These are phyloP conservation scores for Rhinella marina DNA, from an alignment of 2,797 vertebrate species.

Conservation along the genomic window DNA sequence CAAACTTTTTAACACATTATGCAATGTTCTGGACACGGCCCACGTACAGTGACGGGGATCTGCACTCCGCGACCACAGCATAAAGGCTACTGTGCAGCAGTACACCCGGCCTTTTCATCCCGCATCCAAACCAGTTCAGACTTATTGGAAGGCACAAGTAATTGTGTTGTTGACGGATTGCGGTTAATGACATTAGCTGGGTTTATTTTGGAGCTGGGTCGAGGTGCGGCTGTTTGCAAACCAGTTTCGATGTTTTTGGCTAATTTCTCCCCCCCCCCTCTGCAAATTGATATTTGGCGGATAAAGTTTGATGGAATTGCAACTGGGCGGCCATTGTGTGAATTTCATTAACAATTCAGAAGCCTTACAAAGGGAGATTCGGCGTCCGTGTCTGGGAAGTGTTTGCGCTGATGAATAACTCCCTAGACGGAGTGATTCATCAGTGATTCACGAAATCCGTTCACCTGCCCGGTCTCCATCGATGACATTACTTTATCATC, in stretches of 20 bases:
- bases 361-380: neutral
- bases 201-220: slow-evolving; percentile 23
- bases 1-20: slow-evolving; percentile 22
- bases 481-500: neutral
- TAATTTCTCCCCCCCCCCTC: neutral
- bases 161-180: slow-evolving; percentile 18
- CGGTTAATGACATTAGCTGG: neutral
- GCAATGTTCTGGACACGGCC: slow-evolving; percentile 25
- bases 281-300: neutral
- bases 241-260: neutral
- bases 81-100: slow-evolving; percentile 28
- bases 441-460: slow-evolving; percentile 31
- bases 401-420: slow-evolving; percentile 2
- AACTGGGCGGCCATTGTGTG: slow-evolving; percentile 29
- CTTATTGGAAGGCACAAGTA: slow-evolving; percentile 1
- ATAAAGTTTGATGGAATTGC: neutral
- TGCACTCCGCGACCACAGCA: slow-evolving; percentile 2
- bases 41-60: neutral
- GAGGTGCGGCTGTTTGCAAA: slow-evolving; percentile 24
- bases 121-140: neutral
- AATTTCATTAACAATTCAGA: neutral
- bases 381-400: slow-evolving; percentile 25
- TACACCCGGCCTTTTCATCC: slow-evolving; percentile 36
- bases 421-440: neutral
- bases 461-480: neutral